phyloP scores from a whole-genome alignment of 2,888 invertebrate genomes.

The Rhagonycha lutea region DNA sequence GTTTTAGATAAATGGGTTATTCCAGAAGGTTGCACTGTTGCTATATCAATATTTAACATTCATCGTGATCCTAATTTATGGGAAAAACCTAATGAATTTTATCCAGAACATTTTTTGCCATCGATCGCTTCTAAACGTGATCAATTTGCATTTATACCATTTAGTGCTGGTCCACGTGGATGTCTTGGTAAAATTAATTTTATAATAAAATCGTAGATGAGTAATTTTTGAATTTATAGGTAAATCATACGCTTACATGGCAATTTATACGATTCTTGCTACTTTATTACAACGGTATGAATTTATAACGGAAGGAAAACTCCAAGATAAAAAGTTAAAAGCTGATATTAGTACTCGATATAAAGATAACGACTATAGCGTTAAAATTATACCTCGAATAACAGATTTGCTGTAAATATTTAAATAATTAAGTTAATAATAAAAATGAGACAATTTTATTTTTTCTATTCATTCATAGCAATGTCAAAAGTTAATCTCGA shows the following conservation, averaged over 20 bases:
- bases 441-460: too few relatives aligned
- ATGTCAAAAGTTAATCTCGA: too few relatives aligned
- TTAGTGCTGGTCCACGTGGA: slow-evolving; percentile 42
- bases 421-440: too few relatives aligned
- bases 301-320: slow-evolving; percentile 14
- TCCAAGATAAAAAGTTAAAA: slow-evolving; percentile 12
- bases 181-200: not conserved
- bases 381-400: not conserved
- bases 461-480: too few relatives aligned
- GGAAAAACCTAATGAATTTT: slow-evolving; percentile 45
- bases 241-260: slow-evolving; percentile 7
- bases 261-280: slow-evolving; percentile 7
- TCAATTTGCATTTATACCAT: slow-evolving; percentile 45
- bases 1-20: slow-evolving; percentile 34
- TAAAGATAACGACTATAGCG: not conserved
- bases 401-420: not conserved
- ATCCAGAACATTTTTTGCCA: slow-evolving; percentile 49
- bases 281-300: slow-evolving; percentile 8
- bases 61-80: slow-evolving; percentile 43
- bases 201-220: not conserved
- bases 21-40: slow-evolving; percentile 39
- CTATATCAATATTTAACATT: slow-evolving; percentile 42
- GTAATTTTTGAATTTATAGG: not conserved
- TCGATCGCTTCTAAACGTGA: slow-evolving; percentile 40
- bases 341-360: slow-evolving; percentile 15